Conservation (phyloP, 2,113 vertebrate species). For the Uropsilus gracilis region DNA sequence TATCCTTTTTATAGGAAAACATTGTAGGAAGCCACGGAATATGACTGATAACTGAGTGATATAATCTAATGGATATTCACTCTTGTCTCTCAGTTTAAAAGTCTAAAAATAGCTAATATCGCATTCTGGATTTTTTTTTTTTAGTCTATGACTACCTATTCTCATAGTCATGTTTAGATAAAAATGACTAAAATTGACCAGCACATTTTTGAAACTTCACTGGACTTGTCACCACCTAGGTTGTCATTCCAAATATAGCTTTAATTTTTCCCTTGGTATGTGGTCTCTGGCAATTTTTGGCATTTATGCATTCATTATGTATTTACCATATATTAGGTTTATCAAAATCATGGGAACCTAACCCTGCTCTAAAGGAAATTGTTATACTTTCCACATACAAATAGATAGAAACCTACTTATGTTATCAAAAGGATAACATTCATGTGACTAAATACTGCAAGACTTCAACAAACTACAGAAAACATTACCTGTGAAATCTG, state of each 20-base stretch:
- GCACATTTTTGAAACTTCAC: background rate
- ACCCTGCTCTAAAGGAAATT: background rate
- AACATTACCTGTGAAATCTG: constrained; percentile 8
- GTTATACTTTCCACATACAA: background rate
- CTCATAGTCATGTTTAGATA: background rate
- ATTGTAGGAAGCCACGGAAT: background rate
- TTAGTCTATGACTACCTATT: background rate
- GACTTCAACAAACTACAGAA: constrained; percentile 20
- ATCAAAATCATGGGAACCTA: background rate
- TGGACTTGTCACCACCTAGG: background rate
- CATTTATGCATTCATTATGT: background rate
- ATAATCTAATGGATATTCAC: background rate
- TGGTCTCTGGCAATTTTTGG: background rate
- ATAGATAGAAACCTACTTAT: background rate
- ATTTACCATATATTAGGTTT: background rate
- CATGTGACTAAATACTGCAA: background rate
- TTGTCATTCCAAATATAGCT: background rate
- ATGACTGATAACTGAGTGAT: background rate
- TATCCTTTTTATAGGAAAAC: background rate
- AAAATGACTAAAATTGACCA: background rate
- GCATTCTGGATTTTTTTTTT: background rate
- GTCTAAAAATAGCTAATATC: background rate
- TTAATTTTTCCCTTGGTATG: background rate
- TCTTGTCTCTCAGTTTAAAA: background rate
- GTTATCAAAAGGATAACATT: background rate